phyloP scores from a whole-genome alignment of 2,797 vertebrate genomes.

The Pipistrellus pygmaeus region DNA sequence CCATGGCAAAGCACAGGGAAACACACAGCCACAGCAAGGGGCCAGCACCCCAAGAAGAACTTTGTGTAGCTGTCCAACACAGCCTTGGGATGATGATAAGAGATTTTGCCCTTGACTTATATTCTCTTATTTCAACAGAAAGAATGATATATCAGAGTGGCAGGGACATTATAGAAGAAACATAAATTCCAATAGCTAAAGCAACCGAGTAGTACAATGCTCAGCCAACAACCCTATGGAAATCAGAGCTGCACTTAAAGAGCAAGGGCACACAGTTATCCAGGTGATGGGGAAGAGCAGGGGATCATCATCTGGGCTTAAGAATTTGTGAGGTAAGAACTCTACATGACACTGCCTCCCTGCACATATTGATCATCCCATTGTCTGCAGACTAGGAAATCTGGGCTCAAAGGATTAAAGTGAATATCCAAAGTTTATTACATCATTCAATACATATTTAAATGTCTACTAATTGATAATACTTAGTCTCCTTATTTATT shows the following conservation, averaged over 20 bases:
- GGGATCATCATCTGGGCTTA: background rate
- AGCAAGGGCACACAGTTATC: background rate
- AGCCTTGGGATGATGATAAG: background rate
- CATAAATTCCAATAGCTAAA: background rate
- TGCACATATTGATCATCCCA: background rate
- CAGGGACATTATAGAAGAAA: background rate
- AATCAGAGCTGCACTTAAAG: background rate
- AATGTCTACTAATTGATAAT: background rate
- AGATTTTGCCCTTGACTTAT: background rate
- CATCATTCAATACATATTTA: background rate
- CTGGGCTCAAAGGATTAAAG: background rate
- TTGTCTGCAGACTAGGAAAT: background rate
- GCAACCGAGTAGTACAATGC: background rate
- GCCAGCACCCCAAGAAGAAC: background rate
- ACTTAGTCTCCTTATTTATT: background rate
- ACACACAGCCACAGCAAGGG: background rate
- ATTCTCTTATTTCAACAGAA: background rate
- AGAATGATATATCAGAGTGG: background rate
- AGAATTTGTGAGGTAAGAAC: background rate
- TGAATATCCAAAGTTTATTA: background rate
- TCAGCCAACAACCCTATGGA: background rate
- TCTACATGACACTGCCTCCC: background rate
- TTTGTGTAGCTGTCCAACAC: background rate
- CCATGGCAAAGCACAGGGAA: background rate
- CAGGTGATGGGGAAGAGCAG: background rate